phyloP scores from a whole-genome alignment of 2,113 vertebrate species.

The Alethe diademata region DNA sequence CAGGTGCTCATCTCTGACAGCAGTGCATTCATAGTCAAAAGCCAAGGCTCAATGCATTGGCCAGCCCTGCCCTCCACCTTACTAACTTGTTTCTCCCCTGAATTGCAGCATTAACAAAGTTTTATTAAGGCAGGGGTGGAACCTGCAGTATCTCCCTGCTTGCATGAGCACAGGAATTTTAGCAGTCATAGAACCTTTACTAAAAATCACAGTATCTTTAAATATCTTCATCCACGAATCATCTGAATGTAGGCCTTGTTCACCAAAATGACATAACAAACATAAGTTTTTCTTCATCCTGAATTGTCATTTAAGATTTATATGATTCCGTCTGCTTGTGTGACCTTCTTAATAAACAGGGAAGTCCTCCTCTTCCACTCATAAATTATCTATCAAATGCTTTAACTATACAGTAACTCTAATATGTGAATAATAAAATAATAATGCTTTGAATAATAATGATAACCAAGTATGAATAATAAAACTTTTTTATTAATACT shows the following conservation, averaged over 20 bases:
- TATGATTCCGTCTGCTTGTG: not conserved
- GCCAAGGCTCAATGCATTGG: too few species aligned
- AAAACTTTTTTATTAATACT: not conserved
- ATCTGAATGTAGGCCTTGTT: not conserved
- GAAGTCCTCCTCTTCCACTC: not conserved
- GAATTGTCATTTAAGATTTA: conserved; percentile 8
- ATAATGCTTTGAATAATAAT: conserved; percentile 22
- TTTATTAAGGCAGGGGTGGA: not conserved
- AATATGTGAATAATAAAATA: conserved; percentile 19
- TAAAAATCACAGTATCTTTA: not conserved
- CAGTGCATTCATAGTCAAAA: too few species aligned
- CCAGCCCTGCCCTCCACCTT: not conserved
- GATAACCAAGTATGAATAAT: not conserved
- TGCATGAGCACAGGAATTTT: not conserved
- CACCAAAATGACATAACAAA: not conserved
- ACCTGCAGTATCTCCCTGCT: not conserved
- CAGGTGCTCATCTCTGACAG: not conserved
- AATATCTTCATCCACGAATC: not conserved
- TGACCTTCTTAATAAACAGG: conserved; percentile 1
- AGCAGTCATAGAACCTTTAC: not conserved
- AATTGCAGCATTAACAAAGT: accelerated
- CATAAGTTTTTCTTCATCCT: not conserved
- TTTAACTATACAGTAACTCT: conserved; percentile 21
- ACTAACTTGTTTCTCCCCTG: not conserved
- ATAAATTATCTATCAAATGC: not conserved